phyloP scores from a whole-genome alignment of 2,888 invertebrate species.

The Bimastos eiseni region DNA sequence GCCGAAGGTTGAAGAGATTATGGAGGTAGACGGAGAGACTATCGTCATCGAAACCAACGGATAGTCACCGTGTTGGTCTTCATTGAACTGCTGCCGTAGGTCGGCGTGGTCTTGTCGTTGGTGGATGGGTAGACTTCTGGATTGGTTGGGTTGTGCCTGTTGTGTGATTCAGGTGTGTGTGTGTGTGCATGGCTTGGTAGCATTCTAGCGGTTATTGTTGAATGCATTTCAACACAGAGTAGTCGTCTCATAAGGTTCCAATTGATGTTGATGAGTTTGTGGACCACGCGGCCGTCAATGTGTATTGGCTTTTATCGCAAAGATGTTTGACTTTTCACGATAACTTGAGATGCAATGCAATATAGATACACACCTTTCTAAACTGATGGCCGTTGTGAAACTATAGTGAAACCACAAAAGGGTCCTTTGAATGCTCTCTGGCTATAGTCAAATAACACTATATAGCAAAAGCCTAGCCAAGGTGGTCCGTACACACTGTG shows the following conservation, averaged over 20 bases:
- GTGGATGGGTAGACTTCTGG: background rate
- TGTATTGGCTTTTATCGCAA: background rate
- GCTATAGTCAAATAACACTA: background rate
- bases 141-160: too few relatives aligned
- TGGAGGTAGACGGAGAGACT: background rate
- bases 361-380: background rate
- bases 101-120: background rate
- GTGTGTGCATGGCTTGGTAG: background rate
- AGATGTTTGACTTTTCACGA: background rate
- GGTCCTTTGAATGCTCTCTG: background rate
- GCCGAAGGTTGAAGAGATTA: slow-evolving; percentile 15
- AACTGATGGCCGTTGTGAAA: background rate
- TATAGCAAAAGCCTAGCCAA: background rate
- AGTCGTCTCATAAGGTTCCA: background rate
- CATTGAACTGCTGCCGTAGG: background rate
- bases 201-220: background rate
- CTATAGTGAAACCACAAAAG: background rate
- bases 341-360: background rate
- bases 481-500: background rate
- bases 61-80: background rate
- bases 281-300: background rate
- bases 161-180: background rate
- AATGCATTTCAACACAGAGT: background rate
- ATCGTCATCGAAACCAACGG: background rate
- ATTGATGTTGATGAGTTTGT: background rate